Base-by-base conservation (phyloP, 2,797 vertebrate species). In the Acipenser oxyrinchus region DNA sequence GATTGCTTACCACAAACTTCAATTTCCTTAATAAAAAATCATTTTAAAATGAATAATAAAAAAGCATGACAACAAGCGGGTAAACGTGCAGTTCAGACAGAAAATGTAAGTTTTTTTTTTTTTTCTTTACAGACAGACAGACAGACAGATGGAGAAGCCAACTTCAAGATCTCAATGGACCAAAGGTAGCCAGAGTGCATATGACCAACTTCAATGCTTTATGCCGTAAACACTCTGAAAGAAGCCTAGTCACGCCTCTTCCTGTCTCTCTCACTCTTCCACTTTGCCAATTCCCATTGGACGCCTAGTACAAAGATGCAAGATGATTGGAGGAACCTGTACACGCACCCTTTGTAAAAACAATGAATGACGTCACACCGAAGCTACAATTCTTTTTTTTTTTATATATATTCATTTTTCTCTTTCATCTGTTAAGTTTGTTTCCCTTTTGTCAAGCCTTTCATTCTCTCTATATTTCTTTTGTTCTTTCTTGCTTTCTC, bases 331-430 rank as follows among this genome's bases (percentile, higher is more conserved):
- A 76, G 70, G 77, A 63, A 69, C 68, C 64, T 74, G 72, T 69
- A 70, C 57, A 58, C 55, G 70, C 60, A 62, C n/a, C 75, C 59
- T 75, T 76, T 76, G 73, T 69, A 70, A 77, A 79, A 79, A 80
- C 76, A 86, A 69, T 67, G 66, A 74, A 70, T 67, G 75, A 78
- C 74, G 79, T 76, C 71, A 86, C 77, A 70, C 57, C 78, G 75
- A 78, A 64, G 61, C 77, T 69, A 70, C 70, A 72, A 70, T 73
- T 82, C 63, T 18, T 18, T 18, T 18, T 18, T 18, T 18, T 18
- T 18, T 18, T 73, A 76, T 78, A 69, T 77, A 73, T 68, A 69
- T 69, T 49, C 81, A 76, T 76, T 70, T 72, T 63, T 70, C 72
- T 77, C 72, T 57, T 63, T 59, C 15, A 64, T 75, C 37, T 37